A percentile compares a stretch with the other conserved stretches of the same genome.
Conservation (phyloP, 2,888 invertebrate genomes). For the Marasmarcha lunaedactyla region DNA sequence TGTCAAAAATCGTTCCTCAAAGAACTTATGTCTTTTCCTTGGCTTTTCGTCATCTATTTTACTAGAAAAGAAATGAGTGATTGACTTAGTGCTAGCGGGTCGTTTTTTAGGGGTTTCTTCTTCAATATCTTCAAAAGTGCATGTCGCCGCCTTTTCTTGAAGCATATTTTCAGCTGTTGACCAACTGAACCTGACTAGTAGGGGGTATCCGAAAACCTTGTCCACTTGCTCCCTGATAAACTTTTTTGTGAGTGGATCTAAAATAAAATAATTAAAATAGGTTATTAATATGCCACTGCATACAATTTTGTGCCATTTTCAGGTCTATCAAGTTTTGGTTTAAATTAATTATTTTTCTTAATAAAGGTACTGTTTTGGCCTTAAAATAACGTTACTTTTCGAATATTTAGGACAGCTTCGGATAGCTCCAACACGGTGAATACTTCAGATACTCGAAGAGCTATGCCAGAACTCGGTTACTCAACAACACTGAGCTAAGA, state of each 20-base stretch:
- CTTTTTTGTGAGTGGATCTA: conserved; percentile 94
- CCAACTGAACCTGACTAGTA: conserved; percentile 97
- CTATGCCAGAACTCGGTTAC: no score
- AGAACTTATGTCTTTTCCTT: conserved; percentile 74
- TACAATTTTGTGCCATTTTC: no score
- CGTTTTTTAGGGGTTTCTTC: conserved; percentile 12
- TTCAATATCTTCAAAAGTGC: conserved; percentile 76
- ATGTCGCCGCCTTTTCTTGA: conserved; percentile 76
- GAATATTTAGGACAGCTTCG: no score
- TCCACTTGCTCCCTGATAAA: conserved; percentile 88
- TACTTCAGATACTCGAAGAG: no score
- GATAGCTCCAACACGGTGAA: no score
- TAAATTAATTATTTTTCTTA: no score
- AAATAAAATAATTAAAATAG: conserved; percentile 22
- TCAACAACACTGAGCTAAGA: no score
- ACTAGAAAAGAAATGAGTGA: conserved; percentile 71
- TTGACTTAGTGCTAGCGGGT: conserved; percentile 51
- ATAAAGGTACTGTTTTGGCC: no score
- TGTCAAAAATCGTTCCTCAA: conserved; percentile 73
- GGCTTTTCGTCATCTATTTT: conserved; percentile 36
- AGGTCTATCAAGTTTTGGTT: no score
- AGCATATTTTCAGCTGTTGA: conserved; percentile 90
- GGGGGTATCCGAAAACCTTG: conserved; percentile 93
- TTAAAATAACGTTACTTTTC: no score
- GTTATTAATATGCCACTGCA: no score